These are phyloP conservation scores for Protophormia terraenovae DNA, from an alignment of 2,888 invertebrate species.

Conservation along the genomic window DNA sequence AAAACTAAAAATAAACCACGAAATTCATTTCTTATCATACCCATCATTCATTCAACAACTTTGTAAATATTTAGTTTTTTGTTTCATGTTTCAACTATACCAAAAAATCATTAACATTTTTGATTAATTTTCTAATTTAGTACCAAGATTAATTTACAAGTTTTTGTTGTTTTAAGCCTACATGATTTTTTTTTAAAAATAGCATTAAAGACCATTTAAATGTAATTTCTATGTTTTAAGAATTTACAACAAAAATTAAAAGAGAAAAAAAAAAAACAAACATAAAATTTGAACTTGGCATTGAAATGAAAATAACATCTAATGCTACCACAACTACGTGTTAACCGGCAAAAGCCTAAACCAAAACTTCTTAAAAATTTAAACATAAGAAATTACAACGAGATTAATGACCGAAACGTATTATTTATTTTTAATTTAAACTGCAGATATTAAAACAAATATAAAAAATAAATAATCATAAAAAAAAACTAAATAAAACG, in stretches of 20 bases:
- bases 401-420: conserved; percentile 33
- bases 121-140: conserved; percentile 4
- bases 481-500: neutral
- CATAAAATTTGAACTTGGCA: conserved; percentile 49
- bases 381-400: conserved; percentile 8
- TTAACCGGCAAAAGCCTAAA: neutral
- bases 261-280: neutral
- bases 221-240: neutral
- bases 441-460: conserved; percentile 20
- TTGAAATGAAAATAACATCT: conserved; percentile 17
- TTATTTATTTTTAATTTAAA: neutral
- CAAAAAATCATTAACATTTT: conserved; percentile 19
- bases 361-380: neutral
- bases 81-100: neutral
- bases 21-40: neutral
- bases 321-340: neutral
- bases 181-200: neutral
- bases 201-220: neutral
- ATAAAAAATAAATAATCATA: neutral
- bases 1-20: neutral
- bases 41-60: neutral
- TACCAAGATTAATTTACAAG: neutral
- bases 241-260: neutral
- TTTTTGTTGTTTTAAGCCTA: neutral
- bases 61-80: neutral